These are phyloP conservation scores for Oreochromis tanganicae DNA, from an alignment of 2,113 vertebrate genomes.

Conservation along the genomic window DNA sequence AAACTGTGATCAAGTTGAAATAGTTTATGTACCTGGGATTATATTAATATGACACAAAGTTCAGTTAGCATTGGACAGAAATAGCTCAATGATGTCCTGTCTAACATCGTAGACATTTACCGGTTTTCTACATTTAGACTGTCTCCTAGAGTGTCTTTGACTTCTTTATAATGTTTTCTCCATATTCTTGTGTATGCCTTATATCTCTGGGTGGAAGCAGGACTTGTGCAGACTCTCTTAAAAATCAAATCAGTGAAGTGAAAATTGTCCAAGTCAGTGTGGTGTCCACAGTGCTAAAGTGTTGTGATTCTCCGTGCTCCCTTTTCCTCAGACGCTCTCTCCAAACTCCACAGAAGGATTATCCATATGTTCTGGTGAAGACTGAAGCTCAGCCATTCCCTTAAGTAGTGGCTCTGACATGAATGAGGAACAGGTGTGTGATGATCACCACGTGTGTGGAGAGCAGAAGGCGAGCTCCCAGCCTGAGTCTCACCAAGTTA, in stretches of 20 bases:
- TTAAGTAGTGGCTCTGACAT: too few species aligned
- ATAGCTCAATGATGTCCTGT: not conserved
- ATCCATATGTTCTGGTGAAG: too few species aligned
- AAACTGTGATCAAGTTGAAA: not conserved
- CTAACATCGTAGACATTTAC: not conserved
- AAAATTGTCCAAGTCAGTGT: not conserved
- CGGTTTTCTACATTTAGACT: not conserved
- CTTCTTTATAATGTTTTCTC: not conserved
- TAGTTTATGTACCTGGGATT: not conserved
- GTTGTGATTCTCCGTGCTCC: too few species aligned
- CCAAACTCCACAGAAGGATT: too few species aligned
- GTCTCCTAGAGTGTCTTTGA: not conserved
- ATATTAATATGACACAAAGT: not conserved
- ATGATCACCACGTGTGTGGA: too few species aligned
- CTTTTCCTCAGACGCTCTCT: too few species aligned
- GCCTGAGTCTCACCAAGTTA: too few species aligned
- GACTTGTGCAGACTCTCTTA: not conserved
- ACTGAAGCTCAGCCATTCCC: too few species aligned
- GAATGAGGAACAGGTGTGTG: too few species aligned
- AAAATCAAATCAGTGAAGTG: not conserved
- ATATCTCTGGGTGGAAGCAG: not conserved
- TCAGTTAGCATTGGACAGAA: not conserved
- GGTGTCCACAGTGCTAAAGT: too few species aligned
- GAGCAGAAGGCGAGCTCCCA: too few species aligned
- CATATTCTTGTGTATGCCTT: not conserved